A percentile compares a stretch with the other conserved stretches of the same genome.
These are phyloP conservation scores for Ctenicera cuprea DNA, from an alignment of 2,888 invertebrate genomes.

Conservation along the genomic window DNA sequence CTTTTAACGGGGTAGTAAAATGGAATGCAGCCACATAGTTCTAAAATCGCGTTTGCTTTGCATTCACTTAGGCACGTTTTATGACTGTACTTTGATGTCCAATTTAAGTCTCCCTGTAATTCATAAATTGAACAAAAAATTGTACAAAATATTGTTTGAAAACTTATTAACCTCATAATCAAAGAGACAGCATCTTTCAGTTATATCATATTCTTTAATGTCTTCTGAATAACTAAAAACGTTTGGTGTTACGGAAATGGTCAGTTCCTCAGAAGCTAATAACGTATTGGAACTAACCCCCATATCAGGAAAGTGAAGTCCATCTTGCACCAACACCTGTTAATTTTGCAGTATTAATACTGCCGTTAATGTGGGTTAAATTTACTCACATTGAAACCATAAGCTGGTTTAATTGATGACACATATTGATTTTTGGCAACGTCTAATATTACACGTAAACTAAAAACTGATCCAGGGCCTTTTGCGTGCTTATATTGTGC, in stretches of 20 bases:
- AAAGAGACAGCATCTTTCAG: conserved; percentile 73
- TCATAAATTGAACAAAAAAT: background rate
- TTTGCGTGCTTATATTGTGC: background rate
- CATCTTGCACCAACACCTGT: conserved; percentile 37
- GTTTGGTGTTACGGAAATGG: conserved; percentile 72
- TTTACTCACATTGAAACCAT: conserved; percentile 42
- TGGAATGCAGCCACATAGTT: conserved; percentile 44
- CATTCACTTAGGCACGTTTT: conserved; percentile 44
- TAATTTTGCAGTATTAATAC: background rate
- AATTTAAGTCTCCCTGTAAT: conserved; percentile 21
- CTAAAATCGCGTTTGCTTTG: conserved; percentile 34
- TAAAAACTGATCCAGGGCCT: conserved; percentile 46
- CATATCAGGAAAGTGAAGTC: conserved; percentile 69
- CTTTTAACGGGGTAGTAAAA: conserved; percentile 32
- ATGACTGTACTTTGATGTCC: conserved; percentile 35
- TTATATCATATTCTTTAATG: conserved; percentile 64
- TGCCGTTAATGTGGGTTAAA: background rate
- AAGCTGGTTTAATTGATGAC: conserved; percentile 42
- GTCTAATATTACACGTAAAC: conserved; percentile 56
- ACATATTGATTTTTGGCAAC: conserved; percentile 63
- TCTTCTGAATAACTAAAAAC: conserved; percentile 70
- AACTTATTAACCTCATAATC: conserved; percentile 69
- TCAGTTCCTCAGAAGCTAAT: conserved; percentile 70
- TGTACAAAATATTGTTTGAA: background rate
- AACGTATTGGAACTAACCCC: conserved; percentile 70